Percentiles rank a stretch among this genome's conserved stretches.
Conservation (phyloP, 2,797 vertebrate species). For the Sebastes jordani region DNA sequence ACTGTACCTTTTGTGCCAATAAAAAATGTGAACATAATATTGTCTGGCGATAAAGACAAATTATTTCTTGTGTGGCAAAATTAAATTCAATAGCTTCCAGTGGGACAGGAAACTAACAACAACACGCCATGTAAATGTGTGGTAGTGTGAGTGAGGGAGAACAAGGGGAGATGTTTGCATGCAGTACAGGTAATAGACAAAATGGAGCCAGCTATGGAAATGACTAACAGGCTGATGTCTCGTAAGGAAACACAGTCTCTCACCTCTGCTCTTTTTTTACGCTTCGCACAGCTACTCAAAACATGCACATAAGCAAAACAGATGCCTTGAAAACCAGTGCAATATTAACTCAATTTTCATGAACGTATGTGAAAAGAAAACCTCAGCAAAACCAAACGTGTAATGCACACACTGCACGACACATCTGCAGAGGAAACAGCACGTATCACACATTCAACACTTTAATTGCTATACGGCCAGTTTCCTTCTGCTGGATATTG, state of each 20-base stretch:
- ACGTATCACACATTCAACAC: neutral
- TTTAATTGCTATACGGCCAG: neutral
- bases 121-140: neutral
- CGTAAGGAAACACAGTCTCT: neutral
- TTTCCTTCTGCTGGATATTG: neutral
- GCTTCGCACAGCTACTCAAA: neutral
- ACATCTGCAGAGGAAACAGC: neutral
- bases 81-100: neutral
- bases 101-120: neutral
- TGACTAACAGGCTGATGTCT: slow-evolving; percentile 2
- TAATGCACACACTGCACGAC: neutral
- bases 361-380: neutral
- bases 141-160: neutral
- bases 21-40: neutral
- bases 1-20: too few species aligned
- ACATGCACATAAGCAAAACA: neutral
- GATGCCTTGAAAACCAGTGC: neutral
- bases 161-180: neutral
- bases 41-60: neutral
- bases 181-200: neutral
- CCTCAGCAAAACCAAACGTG: neutral
- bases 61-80: neutral
- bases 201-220: neutral
- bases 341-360: neutral
- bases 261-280: neutral